Percentiles rank a stretch among this genome's conserved stretches.
phyloP scores from a whole-genome alignment of 2,797 vertebrate genomes.

The Echeneis naucrates region DNA sequence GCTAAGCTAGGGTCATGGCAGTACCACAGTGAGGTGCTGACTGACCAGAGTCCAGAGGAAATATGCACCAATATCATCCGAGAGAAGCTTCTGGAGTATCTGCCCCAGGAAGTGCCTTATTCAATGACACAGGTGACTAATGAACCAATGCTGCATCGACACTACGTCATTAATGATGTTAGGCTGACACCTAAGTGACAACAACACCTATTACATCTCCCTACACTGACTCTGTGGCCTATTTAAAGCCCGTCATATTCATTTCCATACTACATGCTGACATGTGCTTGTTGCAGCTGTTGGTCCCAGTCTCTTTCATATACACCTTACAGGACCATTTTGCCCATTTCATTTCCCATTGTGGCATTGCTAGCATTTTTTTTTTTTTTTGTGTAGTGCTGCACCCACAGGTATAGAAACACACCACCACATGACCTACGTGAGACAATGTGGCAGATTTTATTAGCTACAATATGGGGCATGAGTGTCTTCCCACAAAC shows the following conservation, averaged over 20 bases:
- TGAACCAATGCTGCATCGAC: background rate
- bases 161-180: background rate
- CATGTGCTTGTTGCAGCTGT: slow-evolving; percentile 5
- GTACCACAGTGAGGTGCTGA: slow-evolving; percentile 94
- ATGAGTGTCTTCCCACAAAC: background rate
- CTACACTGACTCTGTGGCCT: slow-evolving; percentile 2
- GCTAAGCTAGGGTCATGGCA: slow-evolving; percentile 91
- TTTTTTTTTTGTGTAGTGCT: background rate
- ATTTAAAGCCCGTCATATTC: slow-evolving; percentile 17
- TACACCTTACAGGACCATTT: background rate
- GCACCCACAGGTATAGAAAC: background rate
- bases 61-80: slow-evolving; percentile 90
- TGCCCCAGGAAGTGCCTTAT: slow-evolving; percentile 95
- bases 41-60: slow-evolving; percentile 91
- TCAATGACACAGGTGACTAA: slow-evolving; percentile 87
- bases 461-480: background rate
- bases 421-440: too few species aligned
- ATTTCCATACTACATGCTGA: background rate
- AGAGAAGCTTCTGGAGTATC: slow-evolving; percentile 91
- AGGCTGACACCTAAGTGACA: slow-evolving; percentile 23
- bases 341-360: background rate
- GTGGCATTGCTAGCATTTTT: background rate
- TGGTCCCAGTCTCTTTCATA: background rate
- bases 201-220: slow-evolving; percentile 6
- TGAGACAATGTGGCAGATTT: background rate